A percentile compares a stretch with the other conserved stretches of the same genome.
Conservation (phyloP, 2,797 vertebrate genomes). For the Nannoperca obscura region DNA sequence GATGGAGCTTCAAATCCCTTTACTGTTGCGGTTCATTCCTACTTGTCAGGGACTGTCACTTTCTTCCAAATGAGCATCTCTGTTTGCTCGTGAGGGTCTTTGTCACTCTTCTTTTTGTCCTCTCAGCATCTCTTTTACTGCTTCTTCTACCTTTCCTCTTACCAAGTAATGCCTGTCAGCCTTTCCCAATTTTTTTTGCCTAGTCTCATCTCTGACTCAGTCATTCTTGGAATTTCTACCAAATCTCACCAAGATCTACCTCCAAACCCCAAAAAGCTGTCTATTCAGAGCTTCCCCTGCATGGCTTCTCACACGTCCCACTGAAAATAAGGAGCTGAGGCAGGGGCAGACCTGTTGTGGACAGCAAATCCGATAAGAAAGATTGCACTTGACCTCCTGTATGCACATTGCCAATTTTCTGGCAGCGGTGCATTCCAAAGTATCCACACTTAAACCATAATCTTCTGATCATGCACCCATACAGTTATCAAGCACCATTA, state of each 20-base stretch:
- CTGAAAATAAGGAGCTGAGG: neutral
- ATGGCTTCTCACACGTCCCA: neutral
- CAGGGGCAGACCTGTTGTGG: neutral
- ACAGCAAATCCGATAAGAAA: neutral
- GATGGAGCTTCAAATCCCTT: constrained; percentile 50
- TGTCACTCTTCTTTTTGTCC: neutral
- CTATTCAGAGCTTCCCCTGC: neutral
- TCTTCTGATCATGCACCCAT: neutral
- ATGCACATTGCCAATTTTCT: constrained; percentile 4
- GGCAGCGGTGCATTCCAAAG: neutral
- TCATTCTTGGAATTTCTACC: constrained; percentile 15
- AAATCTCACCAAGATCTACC: constrained; percentile 1
- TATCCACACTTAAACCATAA: neutral
- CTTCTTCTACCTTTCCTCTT: neutral
- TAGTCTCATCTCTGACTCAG: constrained; percentile 12
- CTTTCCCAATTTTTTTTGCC: constrained; percentile 26
- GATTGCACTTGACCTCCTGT: constrained; percentile 1
- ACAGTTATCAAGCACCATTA: neutral
- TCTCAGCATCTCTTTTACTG: neutral
- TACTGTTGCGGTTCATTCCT: constrained; percentile 41
- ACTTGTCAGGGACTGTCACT: constrained; percentile 29
- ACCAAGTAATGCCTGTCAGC: neutral
- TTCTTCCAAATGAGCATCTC: constrained; percentile 24
- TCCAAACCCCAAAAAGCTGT: neutral
- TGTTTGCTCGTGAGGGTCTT: constrained; percentile 5